phyloP scores from a whole-genome alignment of 2,113 vertebrate genomes.

The Macrotis lagotis region DNA sequence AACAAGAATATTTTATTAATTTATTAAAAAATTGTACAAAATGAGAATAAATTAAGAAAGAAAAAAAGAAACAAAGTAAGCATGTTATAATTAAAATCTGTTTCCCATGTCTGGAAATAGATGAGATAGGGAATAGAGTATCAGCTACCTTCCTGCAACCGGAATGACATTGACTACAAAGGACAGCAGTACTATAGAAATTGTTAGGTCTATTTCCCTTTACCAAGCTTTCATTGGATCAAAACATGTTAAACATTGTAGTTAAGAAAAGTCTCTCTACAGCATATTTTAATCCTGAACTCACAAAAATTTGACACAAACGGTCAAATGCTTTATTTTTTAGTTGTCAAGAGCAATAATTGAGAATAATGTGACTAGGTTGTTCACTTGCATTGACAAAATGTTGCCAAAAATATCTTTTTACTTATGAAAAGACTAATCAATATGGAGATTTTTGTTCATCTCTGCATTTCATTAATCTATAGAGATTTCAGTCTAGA shows the following conservation, averaged over 20 bases:
- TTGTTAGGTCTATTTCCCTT: neutral
- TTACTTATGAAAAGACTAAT: conserved; percentile 51
- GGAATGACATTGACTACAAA: neutral
- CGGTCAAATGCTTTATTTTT: conserved; percentile 60
- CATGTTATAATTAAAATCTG: neutral
- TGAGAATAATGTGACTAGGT: conserved; percentile 47
- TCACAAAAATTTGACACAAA: conserved; percentile 54
- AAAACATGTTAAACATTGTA: conserved; percentile 39
- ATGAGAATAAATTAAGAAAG: no score
- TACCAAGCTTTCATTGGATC: neutral
- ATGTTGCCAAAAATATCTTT: conserved; percentile 32
- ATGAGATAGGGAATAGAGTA: neutral
- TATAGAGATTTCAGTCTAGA: conserved; percentile 31
- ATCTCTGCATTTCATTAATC: conserved; percentile 55
- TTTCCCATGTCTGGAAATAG: neutral
- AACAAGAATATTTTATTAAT: no score
- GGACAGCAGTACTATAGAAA: neutral
- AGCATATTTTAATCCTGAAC: conserved; percentile 3
- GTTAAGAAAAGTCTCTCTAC: conserved; percentile 21
- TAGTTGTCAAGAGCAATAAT: conserved; percentile 18
- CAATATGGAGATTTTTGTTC: conserved; percentile 52
- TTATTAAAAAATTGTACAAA: no score
- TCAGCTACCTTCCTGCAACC: neutral
- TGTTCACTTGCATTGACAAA: conserved; percentile 28
- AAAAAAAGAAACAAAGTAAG: no score